A percentile compares a stretch with the other conserved stretches of the same genome.
Evolutionary conservation across 1,140 invertebrate genomes (phyloP).

Genomic region (Drosophila kanapiae): DNA sequence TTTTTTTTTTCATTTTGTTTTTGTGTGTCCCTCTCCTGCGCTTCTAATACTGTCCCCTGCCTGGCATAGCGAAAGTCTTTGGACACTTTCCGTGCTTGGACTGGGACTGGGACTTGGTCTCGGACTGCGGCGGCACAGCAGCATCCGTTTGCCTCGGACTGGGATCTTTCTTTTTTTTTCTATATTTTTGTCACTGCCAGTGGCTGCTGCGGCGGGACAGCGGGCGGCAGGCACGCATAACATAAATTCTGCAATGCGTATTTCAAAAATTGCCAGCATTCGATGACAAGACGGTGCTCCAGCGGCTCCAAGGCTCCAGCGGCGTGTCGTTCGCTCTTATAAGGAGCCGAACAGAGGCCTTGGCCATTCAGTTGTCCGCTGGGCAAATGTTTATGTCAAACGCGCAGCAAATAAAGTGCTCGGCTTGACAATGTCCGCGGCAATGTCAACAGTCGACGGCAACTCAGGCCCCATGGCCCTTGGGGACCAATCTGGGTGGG

Average conservation of each 20-base stretch:
- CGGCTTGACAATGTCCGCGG: slow-evolving; percentile 78
- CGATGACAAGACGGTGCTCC: slow-evolving; percentile 40
- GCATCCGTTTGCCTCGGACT: slow-evolving; percentile 40
- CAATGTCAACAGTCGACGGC: slow-evolving; percentile 66
- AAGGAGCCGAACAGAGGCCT: slow-evolving; percentile 77
- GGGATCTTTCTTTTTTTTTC: slow-evolving; percentile 44
- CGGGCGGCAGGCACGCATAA: slow-evolving; percentile 71
- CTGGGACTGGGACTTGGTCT: slow-evolving; percentile 2
- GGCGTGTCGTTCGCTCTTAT: slow-evolving; percentile 75
- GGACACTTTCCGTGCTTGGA: slow-evolving; percentile 69
- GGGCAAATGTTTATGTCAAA: slow-evolving; percentile 84
- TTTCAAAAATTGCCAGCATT: slow-evolving; percentile 78
- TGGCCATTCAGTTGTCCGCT: slow-evolving; percentile 80
- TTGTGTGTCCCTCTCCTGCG: neutral
- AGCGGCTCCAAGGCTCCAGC: slow-evolving; percentile 18
- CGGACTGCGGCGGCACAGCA: slow-evolving; percentile 21
- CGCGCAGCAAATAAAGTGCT: slow-evolving; percentile 82
- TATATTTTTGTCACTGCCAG: slow-evolving; percentile 67
- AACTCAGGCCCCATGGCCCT: slow-evolving; percentile 47
- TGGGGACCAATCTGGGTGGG: slow-evolving; percentile 81
- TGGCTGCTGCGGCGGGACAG: slow-evolving; percentile 32
- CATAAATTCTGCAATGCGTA: slow-evolving; percentile 82
- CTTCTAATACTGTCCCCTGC: slow-evolving; percentile 28
- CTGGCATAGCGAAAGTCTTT: slow-evolving; percentile 72
- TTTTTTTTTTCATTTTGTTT: slow-evolving; percentile 3